phyloP scores from a whole-genome alignment of 37 sponge, comb jelly and placozoan genomes.

The Halisarca cf. caerulea region DNA sequence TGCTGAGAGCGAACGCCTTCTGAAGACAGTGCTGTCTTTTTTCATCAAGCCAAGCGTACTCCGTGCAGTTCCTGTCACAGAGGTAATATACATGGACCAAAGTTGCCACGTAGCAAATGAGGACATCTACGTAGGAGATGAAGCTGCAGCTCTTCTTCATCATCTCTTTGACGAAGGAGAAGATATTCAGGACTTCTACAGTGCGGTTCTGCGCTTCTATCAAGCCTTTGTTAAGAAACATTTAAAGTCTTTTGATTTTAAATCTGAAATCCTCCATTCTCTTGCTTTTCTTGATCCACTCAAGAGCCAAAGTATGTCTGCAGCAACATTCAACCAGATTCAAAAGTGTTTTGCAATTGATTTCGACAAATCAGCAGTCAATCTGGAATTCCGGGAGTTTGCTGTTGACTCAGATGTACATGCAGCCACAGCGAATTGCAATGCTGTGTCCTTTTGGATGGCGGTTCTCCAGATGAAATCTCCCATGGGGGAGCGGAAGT shows the following conservation, averaged over 20 bases:
- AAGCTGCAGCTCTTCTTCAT: background rate
- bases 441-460: conserved; percentile 29
- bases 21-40: conserved; percentile 36
- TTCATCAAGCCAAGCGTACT: conserved; percentile 31
- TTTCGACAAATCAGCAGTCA: background rate
- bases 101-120: background rate
- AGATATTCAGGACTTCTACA: background rate
- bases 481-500: conserved; percentile 47
- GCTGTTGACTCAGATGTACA: background rate
- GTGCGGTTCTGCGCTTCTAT: background rate
- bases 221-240: background rate
- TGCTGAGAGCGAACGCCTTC: conserved; percentile 35
- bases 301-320: background rate
- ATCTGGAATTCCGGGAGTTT: background rate
- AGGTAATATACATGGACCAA: background rate
- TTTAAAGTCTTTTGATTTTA: no score
- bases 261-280: background rate
- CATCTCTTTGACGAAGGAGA: background rate
- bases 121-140: background rate
- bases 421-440: background rate
- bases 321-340: background rate
- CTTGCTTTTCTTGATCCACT: background rate
- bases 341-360: background rate
- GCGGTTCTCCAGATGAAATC: conserved; percentile 29
- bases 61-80: background rate